Base-by-base conservation (phyloP, 2,113 vertebrate genomes). In the Triplophysa rosa region DNA sequence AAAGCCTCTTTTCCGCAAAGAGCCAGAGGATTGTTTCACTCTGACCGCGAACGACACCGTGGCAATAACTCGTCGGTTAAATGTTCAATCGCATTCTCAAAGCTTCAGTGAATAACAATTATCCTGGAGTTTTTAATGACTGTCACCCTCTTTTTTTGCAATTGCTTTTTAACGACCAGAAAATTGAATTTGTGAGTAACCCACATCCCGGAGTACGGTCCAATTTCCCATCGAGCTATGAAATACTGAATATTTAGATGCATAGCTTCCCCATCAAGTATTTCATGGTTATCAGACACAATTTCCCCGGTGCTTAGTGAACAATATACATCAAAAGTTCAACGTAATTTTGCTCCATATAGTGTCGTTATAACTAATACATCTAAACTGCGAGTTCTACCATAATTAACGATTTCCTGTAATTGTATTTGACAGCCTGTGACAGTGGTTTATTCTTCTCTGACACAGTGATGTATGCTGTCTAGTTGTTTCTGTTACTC, bases 111-210 rank as follows among this genome's bases (percentile, higher is more conserved):
- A 84, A 47, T 79, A 79, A 33, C 72, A 82, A 80, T 81, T 78
- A 84, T 84, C 75, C 75, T 2, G 10, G 68, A 58, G 58, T 47
- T 67, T 84, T 73, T 81, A 54, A 81, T 81, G 75, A 84, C 62
- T 59, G 70, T 78, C 76, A 21, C n/a, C n/a, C 47, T 73, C 19
- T 47, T 59, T 45, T 59, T 78, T 40, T 26, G 17, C n/a, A 82
- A 84, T 77, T 84, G 73, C 78, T 81, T 86, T 84, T 79, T 84
- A 86, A 86, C 40, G 54, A 83, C 81, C 33, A 59, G 75, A 79
- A 84, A 79, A 77, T 84, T 74, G 1, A 78, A 84, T 78, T 80
- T 64, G 62, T 68, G 74, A 56, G 77, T 77, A 86, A 77, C 56
- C 72, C 58, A 63, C 68, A 82, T 86, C 68, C 67, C 56, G 26